Percentiles rank a stretch among this genome's conserved stretches.
Evolutionary conservation across 2,888 invertebrate species (phyloP).

Genomic region (Parochlus steinenii): DNA sequence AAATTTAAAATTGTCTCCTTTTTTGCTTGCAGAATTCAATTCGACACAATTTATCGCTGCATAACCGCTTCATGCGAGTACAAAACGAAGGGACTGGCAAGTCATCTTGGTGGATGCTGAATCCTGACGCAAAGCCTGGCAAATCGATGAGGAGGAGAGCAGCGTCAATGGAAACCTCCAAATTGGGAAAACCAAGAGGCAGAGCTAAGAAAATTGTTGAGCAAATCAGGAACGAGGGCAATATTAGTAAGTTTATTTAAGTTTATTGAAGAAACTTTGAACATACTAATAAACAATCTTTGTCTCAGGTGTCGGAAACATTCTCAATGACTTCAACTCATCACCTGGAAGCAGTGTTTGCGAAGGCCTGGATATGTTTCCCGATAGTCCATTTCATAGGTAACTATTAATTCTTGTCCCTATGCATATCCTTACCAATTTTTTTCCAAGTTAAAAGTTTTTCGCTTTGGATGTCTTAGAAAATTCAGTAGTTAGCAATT

Average conservation of each 20-base stretch:
- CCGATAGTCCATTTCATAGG: conserved; percentile 76
- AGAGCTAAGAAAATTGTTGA: conserved; percentile 88
- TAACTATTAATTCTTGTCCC: conserved; percentile 31
- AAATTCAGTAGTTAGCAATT: not conserved
- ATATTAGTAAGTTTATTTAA: conserved; percentile 15
- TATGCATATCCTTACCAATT: too few relatives aligned
- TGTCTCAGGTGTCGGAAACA: conserved; percentile 35
- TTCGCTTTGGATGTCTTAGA: not conserved
- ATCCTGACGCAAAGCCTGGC: conserved; percentile 97
- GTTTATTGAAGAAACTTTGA: too few relatives aligned
- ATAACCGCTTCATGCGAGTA: conserved; percentile 96
- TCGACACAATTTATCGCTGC: conserved; percentile 94
- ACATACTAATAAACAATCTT: too few relatives aligned
- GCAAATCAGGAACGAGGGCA: conserved; percentile 37
- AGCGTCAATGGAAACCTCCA: conserved; percentile 93
- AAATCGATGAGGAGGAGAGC: conserved; percentile 91
- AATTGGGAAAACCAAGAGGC: conserved; percentile 83
- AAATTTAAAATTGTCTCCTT: too few relatives aligned
- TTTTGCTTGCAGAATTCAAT: conserved; percentile 96
- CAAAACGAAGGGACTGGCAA: conserved; percentile 97
- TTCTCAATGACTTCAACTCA: conserved; percentile 55
- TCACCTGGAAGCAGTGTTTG: conserved; percentile 82
- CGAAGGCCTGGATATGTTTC: conserved; percentile 78
- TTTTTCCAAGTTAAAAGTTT: too few relatives aligned
- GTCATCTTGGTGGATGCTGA: conserved; percentile 99